These are phyloP conservation scores for Melanogrammus aeglefinus DNA, from an alignment of 2,797 vertebrate species.

Conservation along the genomic window DNA sequence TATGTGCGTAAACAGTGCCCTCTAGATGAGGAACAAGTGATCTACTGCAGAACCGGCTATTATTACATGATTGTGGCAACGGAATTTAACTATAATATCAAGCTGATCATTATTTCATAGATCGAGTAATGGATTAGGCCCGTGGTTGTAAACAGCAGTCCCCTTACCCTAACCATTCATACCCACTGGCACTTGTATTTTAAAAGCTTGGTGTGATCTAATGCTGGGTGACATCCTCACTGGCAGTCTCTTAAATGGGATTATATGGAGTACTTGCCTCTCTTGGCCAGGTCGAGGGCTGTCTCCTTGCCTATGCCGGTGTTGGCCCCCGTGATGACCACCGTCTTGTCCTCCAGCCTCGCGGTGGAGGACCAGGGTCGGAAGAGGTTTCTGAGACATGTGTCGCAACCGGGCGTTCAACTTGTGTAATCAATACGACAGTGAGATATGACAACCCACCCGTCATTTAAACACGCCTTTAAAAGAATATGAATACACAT, in stretches of 20 bases:
- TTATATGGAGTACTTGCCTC: constrained; percentile 49
- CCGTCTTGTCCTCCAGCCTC: constrained; percentile 64
- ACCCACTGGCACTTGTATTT: neutral
- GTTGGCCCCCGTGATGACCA: constrained; percentile 76
- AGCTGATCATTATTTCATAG: too few species aligned
- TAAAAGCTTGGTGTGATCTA: neutral
- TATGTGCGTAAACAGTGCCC: neutral
- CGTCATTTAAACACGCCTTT: neutral
- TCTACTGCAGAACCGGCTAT: neutral
- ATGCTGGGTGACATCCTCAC: too few species aligned
- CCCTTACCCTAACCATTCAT: neutral
- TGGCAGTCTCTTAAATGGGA: neutral
- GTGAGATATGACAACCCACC: too few species aligned
- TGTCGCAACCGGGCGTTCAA: neutral
- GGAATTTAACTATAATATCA: too few species aligned
- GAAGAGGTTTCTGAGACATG: constrained; percentile 58
- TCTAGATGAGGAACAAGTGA: neutral
- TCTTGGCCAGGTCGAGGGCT: constrained; percentile 71
- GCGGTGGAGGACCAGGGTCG: constrained; percentile 63
- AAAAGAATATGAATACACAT: neutral
- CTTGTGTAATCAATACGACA: neutral
- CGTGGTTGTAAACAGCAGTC: too few species aligned
- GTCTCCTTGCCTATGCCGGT: constrained; percentile 76
- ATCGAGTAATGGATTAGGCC: too few species aligned
- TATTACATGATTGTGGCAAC: too few species aligned